Conservation (phyloP, 2,888 invertebrate species). For the Lymantria dispar region DNA sequence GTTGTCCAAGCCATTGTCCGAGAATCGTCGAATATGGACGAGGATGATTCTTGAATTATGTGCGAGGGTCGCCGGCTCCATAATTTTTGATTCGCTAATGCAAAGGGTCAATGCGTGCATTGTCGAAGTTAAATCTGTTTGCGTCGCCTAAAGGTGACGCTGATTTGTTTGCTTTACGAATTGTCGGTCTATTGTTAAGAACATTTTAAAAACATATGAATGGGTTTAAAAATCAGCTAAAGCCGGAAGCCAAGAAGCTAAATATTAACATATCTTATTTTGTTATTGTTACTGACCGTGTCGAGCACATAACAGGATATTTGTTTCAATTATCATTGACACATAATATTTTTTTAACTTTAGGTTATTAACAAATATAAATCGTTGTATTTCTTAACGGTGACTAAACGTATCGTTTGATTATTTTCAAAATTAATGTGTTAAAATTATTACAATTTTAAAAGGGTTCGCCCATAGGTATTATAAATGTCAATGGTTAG, state of each 20-base stretch:
- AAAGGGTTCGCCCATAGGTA: too few species aligned
- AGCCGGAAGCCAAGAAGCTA: constrained; percentile 29
- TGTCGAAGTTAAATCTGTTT: constrained; percentile 54
- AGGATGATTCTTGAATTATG: constrained; percentile 72
- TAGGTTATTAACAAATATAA: too few species aligned
- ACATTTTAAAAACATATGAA: constrained; percentile 30
- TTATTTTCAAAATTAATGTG: too few species aligned
- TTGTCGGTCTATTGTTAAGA: constrained; percentile 37
- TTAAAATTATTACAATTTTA: too few species aligned
- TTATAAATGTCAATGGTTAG: background rate
- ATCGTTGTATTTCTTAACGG: too few species aligned
- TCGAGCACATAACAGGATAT: constrained; percentile 26
- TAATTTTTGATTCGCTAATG: constrained; percentile 69
- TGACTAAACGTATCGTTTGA: too few species aligned
- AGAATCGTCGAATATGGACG: constrained; percentile 65
- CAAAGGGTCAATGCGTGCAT: constrained; percentile 56
- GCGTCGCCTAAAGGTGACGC: constrained; percentile 45
- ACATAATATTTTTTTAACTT: background rate
- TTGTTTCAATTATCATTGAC: background rate
- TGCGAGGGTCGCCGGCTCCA: constrained; percentile 54
- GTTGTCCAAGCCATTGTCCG: constrained; percentile 75
- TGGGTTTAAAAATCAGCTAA: constrained; percentile 24
- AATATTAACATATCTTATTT: constrained; percentile 24
- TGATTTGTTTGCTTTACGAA: constrained; percentile 46
- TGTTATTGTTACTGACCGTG: constrained; percentile 14